Percentiles rank a stretch among this genome's conserved stretches.
Evolutionary conservation across 1,140 invertebrate genomes (phyloP).

Genomic region (Pinna nobilis): DNA sequence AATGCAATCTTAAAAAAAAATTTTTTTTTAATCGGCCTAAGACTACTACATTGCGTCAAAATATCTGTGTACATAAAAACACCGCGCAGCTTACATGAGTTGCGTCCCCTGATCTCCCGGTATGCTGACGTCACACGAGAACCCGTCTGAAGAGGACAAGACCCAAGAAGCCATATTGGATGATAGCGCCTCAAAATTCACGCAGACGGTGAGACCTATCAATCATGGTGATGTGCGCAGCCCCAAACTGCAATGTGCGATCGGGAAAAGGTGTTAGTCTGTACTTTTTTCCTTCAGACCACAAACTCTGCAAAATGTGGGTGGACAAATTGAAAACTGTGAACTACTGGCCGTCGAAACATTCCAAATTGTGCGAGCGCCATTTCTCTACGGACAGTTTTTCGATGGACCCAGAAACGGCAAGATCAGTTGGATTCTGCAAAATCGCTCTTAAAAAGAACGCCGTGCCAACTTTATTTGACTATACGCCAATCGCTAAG

Average conservation of each 20-base stretch:
- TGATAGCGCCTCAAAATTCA: no score
- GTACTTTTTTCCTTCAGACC: not conserved
- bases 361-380: not conserved
- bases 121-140: no score
- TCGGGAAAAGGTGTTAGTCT: no score
- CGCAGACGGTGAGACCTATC: no score
- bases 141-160: no score
- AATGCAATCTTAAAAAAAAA: no score
- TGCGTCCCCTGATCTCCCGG: no score
- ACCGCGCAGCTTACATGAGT: no score
- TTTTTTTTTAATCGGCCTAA: no score
- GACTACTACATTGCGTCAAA: no score
- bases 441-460: not conserved
- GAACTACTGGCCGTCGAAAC: not conserved
- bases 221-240: not conserved
- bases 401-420: not conserved
- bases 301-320: not conserved
- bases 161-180: no score
- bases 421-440: not conserved
- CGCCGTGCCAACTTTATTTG: not conserved
- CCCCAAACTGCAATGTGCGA: not conserved
- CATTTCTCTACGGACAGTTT: not conserved
- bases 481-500: not conserved
- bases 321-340: not conserved
- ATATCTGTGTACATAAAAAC: no score